Evolutionary conservation across 2,797 vertebrate genomes (phyloP), one percentile per base, ranked within the genome.

Genomic region (Catharus ustulatus): DNA sequence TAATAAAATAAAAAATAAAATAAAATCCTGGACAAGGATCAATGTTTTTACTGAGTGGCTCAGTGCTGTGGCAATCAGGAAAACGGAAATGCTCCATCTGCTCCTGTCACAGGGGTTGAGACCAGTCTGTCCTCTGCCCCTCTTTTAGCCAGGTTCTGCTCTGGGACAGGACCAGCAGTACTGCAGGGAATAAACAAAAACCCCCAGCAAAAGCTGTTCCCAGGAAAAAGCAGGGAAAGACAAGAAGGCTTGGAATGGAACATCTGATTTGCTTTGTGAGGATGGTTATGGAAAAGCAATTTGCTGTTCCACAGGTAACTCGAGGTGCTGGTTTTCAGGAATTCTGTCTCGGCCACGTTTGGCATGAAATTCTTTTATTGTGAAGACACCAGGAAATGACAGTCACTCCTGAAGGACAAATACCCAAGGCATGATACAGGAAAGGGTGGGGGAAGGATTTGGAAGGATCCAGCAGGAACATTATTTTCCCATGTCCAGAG

Each of bases 381-480:
- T 38, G 21, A 79, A 82, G 89, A 85, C 61, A 66, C 66, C 27
- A 64, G 43, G 77, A 78, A 90, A 75, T 3, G 8, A 77, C 27
- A 43, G 78, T 45, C 24, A 29, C 38, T 88, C 30, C 92, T 51
- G n/a, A 57, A 63, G 85, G 67, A 59, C 63, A 38, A 67, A 38
- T 1, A 78, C 84, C 58, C 88, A 49, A 63, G n/a, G n/a, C 71
- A 57, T 80, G 72, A 61, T 54, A 36, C 77, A 95, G 93, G 93
- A 92, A 93, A 93, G 93, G 93, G 91, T 1, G 61, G 42, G 38
- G 84, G 61, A 48, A 54, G 59, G 43, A 1, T 71, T 94, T 63
- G 72, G 63, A 62, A 94, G 62, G 80, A 69, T 38, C 48, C 87
- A 93, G 75, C 77, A 87, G 9, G 81, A 95, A 87, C 58, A 76